phyloP scores from a whole-genome alignment of 1,140 invertebrate genomes.

The Triops cancriformis region DNA sequence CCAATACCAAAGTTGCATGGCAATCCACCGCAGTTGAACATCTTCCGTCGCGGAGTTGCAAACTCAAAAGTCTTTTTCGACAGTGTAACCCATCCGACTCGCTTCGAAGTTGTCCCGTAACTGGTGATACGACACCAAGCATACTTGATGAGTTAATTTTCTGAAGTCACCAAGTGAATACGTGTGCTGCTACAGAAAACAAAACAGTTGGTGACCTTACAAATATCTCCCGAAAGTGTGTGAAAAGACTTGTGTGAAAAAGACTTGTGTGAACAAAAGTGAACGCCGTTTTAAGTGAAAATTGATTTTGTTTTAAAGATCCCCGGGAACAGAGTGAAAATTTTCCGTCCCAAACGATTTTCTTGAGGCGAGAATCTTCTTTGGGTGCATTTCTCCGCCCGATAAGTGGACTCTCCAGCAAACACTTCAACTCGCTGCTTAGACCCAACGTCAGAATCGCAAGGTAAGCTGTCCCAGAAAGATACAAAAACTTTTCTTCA shows the following conservation, averaged over 20 bases:
- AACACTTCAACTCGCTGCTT: not conserved
- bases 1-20: not conserved
- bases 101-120: not conserved
- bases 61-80: not conserved
- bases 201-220: no score
- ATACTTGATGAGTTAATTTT: no score
- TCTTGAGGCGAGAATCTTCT: not conserved
- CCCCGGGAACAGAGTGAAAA: no score
- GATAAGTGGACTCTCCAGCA: conserved; percentile 5
- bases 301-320: no score
- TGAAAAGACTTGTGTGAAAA: no score
- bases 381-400: not conserved
- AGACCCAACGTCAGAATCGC: not conserved
- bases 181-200: no score
- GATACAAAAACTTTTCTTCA: not conserved
- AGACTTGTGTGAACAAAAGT: no score
- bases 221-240: no score
- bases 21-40: not conserved
- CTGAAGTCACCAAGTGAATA: no score
- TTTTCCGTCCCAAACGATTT: no score
- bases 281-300: no score
- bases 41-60: conserved; percentile 8
- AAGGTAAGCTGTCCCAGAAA: conserved; percentile 11
- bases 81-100: not conserved
- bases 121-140: not conserved